phyloP scores from a whole-genome alignment of 2,888 invertebrate genomes.

The Catocala nupta region DNA sequence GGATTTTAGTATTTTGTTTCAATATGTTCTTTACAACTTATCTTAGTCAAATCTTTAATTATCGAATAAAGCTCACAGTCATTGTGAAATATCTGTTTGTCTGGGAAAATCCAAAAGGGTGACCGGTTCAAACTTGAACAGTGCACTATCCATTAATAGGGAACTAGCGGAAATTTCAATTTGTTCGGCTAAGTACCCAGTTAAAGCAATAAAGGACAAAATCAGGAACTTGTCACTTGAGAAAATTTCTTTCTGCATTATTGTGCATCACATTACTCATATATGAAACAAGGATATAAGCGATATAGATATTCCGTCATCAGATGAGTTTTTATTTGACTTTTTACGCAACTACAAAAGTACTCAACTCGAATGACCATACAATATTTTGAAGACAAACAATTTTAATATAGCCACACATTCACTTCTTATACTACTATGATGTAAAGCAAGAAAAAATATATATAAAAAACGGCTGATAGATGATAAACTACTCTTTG shows the following conservation, averaged over 20 bases:
- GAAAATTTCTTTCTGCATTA: conserved; percentile 50
- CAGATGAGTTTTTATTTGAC: too few relatives aligned
- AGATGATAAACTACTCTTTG: conserved; percentile 13
- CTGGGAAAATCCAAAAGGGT: conserved; percentile 11
- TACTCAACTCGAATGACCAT: conserved; percentile 36
- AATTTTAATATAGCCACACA: conserved; percentile 10
- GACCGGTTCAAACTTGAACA: conserved; percentile 32
- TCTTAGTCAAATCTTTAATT: too few relatives aligned
- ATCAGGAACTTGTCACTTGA: conserved; percentile 76
- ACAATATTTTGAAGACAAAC: conserved; percentile 22
- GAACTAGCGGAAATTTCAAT: conserved; percentile 80
- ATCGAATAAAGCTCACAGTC: too few relatives aligned
- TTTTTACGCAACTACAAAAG: background rate
- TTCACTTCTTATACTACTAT: conserved; percentile 23
- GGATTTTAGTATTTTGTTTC: too few relatives aligned
- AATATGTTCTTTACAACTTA: too few relatives aligned
- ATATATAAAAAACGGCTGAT: conserved; percentile 13
- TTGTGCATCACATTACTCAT: background rate
- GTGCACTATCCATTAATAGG: conserved; percentile 52
- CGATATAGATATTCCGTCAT: too few relatives aligned
- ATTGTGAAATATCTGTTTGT: background rate
- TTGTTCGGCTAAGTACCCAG: conserved; percentile 66
- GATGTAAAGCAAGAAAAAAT: conserved; percentile 38
- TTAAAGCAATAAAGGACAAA: conserved; percentile 71
- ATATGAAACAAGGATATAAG: background rate